phyloP scores from a whole-genome alignment of 2,888 invertebrate genomes.

The Halictus quadricinctus region DNA sequence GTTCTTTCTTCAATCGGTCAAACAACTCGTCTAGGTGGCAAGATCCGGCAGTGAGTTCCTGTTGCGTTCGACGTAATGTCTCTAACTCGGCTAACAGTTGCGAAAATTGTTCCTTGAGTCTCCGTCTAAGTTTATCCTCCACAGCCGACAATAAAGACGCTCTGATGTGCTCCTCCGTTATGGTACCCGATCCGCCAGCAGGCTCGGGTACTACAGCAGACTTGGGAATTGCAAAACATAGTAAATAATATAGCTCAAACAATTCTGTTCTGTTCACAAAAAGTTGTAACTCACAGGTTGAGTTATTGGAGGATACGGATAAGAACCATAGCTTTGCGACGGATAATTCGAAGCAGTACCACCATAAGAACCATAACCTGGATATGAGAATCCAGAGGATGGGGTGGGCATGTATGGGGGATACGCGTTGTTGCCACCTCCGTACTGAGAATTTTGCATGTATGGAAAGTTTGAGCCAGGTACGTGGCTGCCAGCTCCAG shows the following conservation, averaged over 20 bases:
- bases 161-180: slow-evolving; percentile 97
- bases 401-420: slow-evolving; percentile 73
- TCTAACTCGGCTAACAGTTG: slow-evolving; percentile 96
- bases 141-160: slow-evolving; percentile 97
- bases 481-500: slow-evolving; percentile 57
- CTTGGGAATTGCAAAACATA: slow-evolving; percentile 30
- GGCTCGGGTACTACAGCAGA: slow-evolving; percentile 78
- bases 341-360: slow-evolving; percentile 74
- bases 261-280: not conserved
- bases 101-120: slow-evolving; percentile 94
- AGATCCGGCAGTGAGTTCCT: slow-evolving; percentile 93
- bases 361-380: slow-evolving; percentile 83
- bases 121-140: slow-evolving; percentile 94
- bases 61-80: slow-evolving; percentile 92
- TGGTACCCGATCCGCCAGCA: slow-evolving; percentile 88
- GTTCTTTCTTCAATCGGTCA: slow-evolving; percentile 89
- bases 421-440: slow-evolving; percentile 61
- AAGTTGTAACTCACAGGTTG: slow-evolving; percentile 71
- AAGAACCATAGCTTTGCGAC: slow-evolving; percentile 81
- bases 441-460: slow-evolving; percentile 65
- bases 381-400: slow-evolving; percentile 73
- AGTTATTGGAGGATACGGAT: slow-evolving; percentile 76
- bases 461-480: slow-evolving; percentile 61
- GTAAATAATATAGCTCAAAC: not conserved
- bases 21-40: slow-evolving; percentile 91